phyloP scores from a whole-genome alignment of 2,113 vertebrate species.

The Stigmatopora nigra region DNA sequence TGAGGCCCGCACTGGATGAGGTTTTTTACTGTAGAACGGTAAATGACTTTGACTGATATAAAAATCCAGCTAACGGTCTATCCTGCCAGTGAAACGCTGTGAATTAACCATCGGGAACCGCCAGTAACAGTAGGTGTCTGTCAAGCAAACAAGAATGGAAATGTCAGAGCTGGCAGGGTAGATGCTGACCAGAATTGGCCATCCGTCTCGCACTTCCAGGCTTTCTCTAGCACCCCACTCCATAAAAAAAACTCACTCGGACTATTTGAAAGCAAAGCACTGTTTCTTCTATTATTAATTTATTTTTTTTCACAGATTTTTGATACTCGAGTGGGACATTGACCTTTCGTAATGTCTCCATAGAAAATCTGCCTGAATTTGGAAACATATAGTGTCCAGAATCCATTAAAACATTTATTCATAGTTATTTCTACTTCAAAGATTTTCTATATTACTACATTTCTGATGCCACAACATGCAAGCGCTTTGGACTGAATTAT shows the following conservation, averaged over 20 bases:
- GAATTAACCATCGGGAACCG: conserved; percentile 62
- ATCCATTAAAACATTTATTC: conserved; percentile 66
- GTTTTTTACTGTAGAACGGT: conserved; percentile 24
- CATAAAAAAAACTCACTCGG: conserved; percentile 68
- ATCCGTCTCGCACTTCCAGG: conserved; percentile 39
- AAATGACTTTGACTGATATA: conserved; percentile 55
- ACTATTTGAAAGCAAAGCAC: conserved; percentile 65
- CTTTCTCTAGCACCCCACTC: conserved; percentile 35
- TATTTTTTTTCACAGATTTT: conserved; percentile 50
- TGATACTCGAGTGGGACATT: conserved; percentile 59
- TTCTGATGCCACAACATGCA: conserved; percentile 68
- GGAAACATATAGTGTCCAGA: conserved; percentile 36
- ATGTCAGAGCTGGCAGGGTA: conserved; percentile 69
- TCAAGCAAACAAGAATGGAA: conserved; percentile 70
- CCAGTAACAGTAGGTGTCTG: conserved; percentile 68
- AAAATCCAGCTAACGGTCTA: conserved; percentile 53
- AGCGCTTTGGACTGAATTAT: conserved; percentile 64
- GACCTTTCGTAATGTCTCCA: conserved; percentile 39
- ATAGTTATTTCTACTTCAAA: conserved; percentile 65
- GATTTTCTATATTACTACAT: conserved; percentile 61
- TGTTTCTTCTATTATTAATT: conserved; percentile 72
- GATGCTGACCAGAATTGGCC: conserved; percentile 66
- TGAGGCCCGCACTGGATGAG: conserved; percentile 20
- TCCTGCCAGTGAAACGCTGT: conserved; percentile 57
- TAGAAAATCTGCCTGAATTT: conserved; percentile 32